Conservation (phyloP, 2,888 invertebrate genomes). For the Malthinus flaveolus region DNA sequence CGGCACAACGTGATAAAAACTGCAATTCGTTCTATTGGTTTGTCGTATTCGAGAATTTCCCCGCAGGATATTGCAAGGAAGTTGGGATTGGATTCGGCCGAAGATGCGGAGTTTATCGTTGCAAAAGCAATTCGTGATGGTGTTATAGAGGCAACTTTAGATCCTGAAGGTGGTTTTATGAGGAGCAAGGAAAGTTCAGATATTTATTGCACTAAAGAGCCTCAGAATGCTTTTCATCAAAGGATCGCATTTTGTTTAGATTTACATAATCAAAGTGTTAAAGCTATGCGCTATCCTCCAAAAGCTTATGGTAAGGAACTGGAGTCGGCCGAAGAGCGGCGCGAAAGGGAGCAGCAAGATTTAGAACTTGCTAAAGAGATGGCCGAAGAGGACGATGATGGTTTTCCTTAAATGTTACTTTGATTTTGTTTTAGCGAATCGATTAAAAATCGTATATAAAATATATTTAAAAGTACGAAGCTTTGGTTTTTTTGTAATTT, state of each 20-base stretch:
- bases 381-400: slow-evolving; percentile 98
- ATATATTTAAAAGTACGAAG: no score
- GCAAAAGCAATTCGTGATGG: slow-evolving; percentile 98
- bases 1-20: slow-evolving; percentile 99
- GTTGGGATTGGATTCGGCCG: slow-evolving; percentile 89
- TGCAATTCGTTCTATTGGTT: slow-evolving; percentile 92
- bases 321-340: slow-evolving; percentile 94
- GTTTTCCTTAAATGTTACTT: slow-evolving; percentile 60
- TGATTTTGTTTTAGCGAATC: no score
- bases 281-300: slow-evolving; percentile 99
- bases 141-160: slow-evolving; percentile 96
- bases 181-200: slow-evolving; percentile 97
- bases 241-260: slow-evolving; percentile 97
- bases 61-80: slow-evolving; percentile 94
- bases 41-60: slow-evolving; percentile 95
- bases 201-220: slow-evolving; percentile 95
- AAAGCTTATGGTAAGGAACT: slow-evolving; percentile 98
- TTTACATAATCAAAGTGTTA: slow-evolving; percentile 98
- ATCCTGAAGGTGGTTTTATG: slow-evolving; percentile 95
- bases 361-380: slow-evolving; percentile 99
- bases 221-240: slow-evolving; percentile 94
- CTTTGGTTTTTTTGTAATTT: no score
- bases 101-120: slow-evolving; percentile 99
- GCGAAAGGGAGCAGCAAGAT: slow-evolving; percentile 97
- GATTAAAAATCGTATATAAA: no score